Base-by-base conservation (phyloP, 2,113 vertebrate species). In the Rhinoptilus africanus region DNA sequence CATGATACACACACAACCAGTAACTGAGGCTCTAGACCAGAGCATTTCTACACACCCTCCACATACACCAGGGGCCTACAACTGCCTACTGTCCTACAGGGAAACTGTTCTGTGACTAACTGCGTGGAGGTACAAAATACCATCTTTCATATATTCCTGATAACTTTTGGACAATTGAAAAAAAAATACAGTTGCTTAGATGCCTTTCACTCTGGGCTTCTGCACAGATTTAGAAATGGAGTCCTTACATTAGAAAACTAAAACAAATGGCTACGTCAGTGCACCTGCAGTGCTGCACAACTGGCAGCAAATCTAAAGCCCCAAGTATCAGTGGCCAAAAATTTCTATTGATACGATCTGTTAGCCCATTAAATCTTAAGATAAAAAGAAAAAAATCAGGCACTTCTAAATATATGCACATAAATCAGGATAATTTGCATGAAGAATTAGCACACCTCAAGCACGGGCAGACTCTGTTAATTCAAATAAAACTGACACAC, bases 311-410 rank as follows among this genome's bases (percentile, higher is more conserved):
- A 74, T 28, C 24, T n/a, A 41, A 80, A 59, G 28, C 12, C 64
- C 15, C 20, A 34, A 20, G 21, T 41, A 53, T 26, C 3, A 10
- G 41, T 28, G 32, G 37, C 63, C 84, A 50, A 91, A 81, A 78
- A 62, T 3, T 2, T 28, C 45, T 74, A 14, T 4, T 41, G 73
- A 50, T 67, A 50, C 0, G 0, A 59, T 74, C 27, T 59, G 20
- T 32, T 83, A 83, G n/a, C 28, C 16, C 30, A 35, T 88, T 79
- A 76, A 92, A 88, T 56, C 23, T 56, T 51, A 28, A 60, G 43
- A 67, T 47, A 4, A 34, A 77, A 78, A n/a, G n/a, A n/a, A n/a
- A 85, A 71, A 72, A 24, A 3, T 1, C 4, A 9, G 54, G 56
- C 12, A 60, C 23, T 74, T 88, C 76, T 18, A 75, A 88, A 82